phyloP scores from a whole-genome alignment of 2,113 vertebrate species.

The Dipodomys stephensi region DNA sequence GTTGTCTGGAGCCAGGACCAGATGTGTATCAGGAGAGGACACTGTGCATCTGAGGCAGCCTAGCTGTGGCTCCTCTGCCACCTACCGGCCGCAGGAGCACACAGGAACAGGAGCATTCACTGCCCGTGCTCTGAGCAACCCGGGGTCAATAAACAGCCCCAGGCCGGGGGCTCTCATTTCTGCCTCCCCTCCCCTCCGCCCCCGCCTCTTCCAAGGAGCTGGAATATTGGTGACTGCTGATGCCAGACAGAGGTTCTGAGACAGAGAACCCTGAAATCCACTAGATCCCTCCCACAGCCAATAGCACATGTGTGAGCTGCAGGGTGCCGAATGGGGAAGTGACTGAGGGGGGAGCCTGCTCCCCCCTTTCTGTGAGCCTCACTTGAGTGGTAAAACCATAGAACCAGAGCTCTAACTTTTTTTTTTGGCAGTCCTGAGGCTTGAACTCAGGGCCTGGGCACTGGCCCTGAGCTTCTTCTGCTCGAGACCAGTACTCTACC shows the following conservation, averaged over 20 bases:
- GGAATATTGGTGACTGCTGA: background rate
- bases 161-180: too few species aligned
- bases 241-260: background rate
- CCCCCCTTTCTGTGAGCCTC: too few species aligned
- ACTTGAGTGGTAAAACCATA: background rate
- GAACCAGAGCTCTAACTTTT: background rate
- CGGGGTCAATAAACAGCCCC: background rate
- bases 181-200: background rate
- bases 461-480: too few species aligned
- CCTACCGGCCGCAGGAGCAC: background rate
- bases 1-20: constrained; percentile 29
- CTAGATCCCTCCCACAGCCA: background rate
- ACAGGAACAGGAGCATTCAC: background rate
- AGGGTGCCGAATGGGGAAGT: too few species aligned
- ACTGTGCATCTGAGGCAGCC: background rate
- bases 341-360: background rate
- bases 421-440: too few species aligned
- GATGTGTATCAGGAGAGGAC: accelerated
- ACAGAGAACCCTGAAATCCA: background rate
- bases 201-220: background rate
- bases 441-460: too few species aligned
- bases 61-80: background rate
- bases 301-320: accelerated
- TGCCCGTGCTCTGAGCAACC: background rate
- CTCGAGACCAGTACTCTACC: too few species aligned